These are phyloP conservation scores for Mesorhabditis belari DNA, from an alignment of 2,888 invertebrate genomes.

Conservation along the genomic window DNA sequence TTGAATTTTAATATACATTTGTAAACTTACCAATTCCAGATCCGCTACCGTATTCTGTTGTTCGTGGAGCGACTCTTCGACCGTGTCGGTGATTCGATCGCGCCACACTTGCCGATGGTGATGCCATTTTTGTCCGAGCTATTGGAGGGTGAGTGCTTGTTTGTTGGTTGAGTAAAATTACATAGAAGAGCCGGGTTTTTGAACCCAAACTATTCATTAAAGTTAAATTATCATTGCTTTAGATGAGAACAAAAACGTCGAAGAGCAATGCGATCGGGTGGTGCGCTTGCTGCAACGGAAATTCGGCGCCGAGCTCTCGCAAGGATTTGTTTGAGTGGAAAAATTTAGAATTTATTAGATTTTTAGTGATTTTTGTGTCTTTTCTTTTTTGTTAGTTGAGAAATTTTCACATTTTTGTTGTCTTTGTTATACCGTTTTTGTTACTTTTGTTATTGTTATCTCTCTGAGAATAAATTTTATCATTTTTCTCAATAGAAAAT, in stretches of 20 bases:
- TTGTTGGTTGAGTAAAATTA: neutral
- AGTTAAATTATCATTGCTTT: too few relatives aligned
- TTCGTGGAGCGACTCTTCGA: slow-evolving; percentile 39
- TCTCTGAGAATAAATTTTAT: slow-evolving; percentile 5
- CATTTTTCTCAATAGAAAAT: neutral
- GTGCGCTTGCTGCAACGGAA: slow-evolving; percentile 35
- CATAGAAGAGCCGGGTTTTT: neutral
- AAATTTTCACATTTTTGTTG: too few relatives aligned
- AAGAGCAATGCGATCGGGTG: slow-evolving; percentile 39
- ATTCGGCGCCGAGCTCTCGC: slow-evolving; percentile 28
- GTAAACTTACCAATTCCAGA: slow-evolving; percentile 8
- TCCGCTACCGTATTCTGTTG: slow-evolving; percentile 32
- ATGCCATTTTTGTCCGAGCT: slow-evolving; percentile 43
- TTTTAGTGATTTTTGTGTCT: too few relatives aligned
- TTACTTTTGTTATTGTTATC: slow-evolving; percentile 9
- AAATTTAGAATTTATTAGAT: slow-evolving; percentile 7
- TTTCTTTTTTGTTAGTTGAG: too few relatives aligned
- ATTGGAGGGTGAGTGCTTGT: slow-evolving; percentile 27
- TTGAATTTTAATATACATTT: too few relatives aligned
- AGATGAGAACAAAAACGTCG: slow-evolving; percentile 43
- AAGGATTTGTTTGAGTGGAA: slow-evolving; percentile 8
- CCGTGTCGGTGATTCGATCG: slow-evolving; percentile 40
- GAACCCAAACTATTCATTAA: too few relatives aligned
- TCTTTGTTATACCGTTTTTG: too few relatives aligned
- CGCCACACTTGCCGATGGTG: slow-evolving; percentile 38